phyloP scores from a whole-genome alignment of 2,113 vertebrate genomes.

The Melanocharis versteri region DNA sequence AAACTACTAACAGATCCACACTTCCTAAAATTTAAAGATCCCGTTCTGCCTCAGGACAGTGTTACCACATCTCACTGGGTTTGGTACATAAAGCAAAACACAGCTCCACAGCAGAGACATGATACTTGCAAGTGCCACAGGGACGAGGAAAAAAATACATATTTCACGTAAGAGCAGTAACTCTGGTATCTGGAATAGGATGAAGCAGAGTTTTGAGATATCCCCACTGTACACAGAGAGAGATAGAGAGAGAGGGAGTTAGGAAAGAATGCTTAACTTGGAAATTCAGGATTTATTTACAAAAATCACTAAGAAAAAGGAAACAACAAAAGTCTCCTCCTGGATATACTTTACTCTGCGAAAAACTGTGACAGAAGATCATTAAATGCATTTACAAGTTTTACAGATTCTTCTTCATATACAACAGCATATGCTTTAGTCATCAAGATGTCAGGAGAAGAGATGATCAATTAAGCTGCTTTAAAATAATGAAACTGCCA shows the following conservation, averaged over 20 bases:
- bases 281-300: conserved; percentile 69
- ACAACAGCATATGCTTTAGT: not conserved
- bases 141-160: not conserved
- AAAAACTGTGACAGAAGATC: not conserved
- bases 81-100: not conserved
- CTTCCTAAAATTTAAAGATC: not conserved
- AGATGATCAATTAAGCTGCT: not conserved
- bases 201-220: not conserved
- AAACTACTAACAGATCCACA: not conserved
- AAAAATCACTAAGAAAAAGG: conserved; percentile 31
- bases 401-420: not conserved
- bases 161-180: not conserved
- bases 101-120: not conserved
- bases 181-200: not conserved
- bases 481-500: not conserved
- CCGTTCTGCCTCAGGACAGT: not conserved
- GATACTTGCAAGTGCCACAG: not conserved
- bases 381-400: conserved; percentile 3
- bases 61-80: not conserved
- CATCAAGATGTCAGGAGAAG: not conserved
- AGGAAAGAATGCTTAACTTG: conserved; percentile 4
- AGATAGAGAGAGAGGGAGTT: not conserved
- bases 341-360: not conserved
- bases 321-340: not conserved
- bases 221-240: not conserved